These are phyloP conservation scores for Picus viridis DNA, from an alignment of 2,797 vertebrate species.

Conservation along the genomic window DNA sequence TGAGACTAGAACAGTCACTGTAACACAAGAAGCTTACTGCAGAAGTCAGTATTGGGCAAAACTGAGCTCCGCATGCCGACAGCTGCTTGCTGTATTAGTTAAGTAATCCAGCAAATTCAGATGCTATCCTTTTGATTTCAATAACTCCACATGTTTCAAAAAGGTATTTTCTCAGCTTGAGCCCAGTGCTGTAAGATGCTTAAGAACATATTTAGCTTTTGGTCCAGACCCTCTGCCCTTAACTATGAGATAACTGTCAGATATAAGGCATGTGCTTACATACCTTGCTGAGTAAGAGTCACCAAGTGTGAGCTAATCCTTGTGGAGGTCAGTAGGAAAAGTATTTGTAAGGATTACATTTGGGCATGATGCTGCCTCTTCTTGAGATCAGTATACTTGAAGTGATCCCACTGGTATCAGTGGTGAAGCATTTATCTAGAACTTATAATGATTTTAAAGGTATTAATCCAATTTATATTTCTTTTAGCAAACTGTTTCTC, in stretches of 20 bases:
- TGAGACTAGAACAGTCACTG: not conserved
- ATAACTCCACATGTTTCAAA: accelerated
- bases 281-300: not conserved
- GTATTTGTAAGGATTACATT: not conserved
- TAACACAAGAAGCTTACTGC: not conserved
- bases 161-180: not conserved
- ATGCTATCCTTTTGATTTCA: not conserved
- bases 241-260: not conserved
- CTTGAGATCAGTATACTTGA: not conserved
- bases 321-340: not conserved
- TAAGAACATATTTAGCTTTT: not conserved
- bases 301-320: not conserved
- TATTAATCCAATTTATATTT: not conserved
- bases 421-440: not conserved
- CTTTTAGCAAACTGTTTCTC: not conserved
- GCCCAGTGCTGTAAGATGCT: not conserved
- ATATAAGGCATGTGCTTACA: not conserved
- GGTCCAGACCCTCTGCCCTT: not conserved
- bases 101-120: not conserved
- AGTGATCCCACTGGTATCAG: not conserved
- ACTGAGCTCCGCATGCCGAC: not conserved
- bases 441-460: not conserved
- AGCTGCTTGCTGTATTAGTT: not conserved
- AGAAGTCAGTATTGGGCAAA: not conserved
- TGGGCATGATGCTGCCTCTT: not conserved